Evolutionary conservation across 2,113 vertebrate species (phyloP), one percentile per base, ranked within the genome.

Genomic region (Acanthisitta chloris): DNA sequence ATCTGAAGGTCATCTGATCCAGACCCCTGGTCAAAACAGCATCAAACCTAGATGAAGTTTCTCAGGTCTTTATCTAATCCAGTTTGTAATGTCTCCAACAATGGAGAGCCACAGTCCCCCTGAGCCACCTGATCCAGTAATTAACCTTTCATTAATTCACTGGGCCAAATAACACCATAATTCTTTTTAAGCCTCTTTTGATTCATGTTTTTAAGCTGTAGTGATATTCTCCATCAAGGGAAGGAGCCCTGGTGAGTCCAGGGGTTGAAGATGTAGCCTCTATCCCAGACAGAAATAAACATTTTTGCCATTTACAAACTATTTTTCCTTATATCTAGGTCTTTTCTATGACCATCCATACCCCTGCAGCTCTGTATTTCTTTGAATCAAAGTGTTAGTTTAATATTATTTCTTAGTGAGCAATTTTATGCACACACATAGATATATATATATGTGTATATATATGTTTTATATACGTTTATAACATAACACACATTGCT

Each of bases 391-490:
- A 79, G 52, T 38, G 23, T 61, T 65, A 54, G 8, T 59, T 87
- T 78, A 67, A 28, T 65, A 31, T 5, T 72, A 19, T 10, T 82
- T 78, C 46, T 52, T 69, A 82, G 23, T 5, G 4, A 85, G 25
- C 20, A 52, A 21, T 69, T 91, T 82, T 76, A 23, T 78, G 43
- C 17, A 14, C 55, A 21, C 16, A 43, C 25, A 79, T 12, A 43
- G 4, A 79, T 4, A 42, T 33, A 4, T 16, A 7, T n/a, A 12
- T 70, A 8, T 64, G 1, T 77, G 4, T 76, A 17, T 29, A 0
- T 70, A 4, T 52, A 16, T 29, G 64, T 54, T 43, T 24, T 59
- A 28, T 59, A 38, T 1, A 0, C 70, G 51, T 81, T 78, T 66
- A 21, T 65, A 79, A 49, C 20, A 29, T 42, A 65, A 21, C 28